Conservation (phyloP, 2,113 vertebrate genomes). For the Donacobius atricapilla region DNA sequence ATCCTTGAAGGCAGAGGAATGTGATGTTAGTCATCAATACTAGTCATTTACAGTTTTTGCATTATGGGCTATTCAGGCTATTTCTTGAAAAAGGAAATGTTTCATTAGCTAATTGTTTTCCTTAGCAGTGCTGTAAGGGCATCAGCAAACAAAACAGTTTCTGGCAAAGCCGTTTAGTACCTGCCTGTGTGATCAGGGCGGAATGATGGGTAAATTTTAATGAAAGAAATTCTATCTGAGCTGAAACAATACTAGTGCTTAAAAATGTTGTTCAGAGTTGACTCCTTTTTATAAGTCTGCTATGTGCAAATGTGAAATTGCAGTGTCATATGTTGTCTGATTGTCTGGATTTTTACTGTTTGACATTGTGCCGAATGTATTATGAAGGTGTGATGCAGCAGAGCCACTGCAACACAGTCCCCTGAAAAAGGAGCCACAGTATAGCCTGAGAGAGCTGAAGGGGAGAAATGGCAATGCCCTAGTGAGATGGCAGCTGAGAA, state of each 20-base stretch:
- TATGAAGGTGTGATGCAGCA: not conserved
- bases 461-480: not conserved
- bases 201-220: not conserved
- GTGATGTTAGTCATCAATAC: not conserved
- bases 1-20: not conserved
- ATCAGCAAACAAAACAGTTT: not conserved
- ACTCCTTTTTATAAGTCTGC: not conserved
- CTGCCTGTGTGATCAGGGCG: not conserved
- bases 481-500: not conserved
- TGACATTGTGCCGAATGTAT: not conserved
- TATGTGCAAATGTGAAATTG: not conserved
- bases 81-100: conserved; percentile 46
- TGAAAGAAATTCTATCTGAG: not conserved
- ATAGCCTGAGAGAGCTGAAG: not conserved
- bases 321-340: not conserved
- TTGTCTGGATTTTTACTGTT: not conserved
- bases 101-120: conserved; percentile 45
- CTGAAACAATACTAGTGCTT: not conserved
- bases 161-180: not conserved
- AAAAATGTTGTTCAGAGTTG: not conserved
- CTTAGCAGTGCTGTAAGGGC: not conserved
- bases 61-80: not conserved
- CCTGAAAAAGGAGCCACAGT: not conserved
- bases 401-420: not conserved
- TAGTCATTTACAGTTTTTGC: not conserved